Evolutionary conservation across 1,140 invertebrate genomes (phyloP).

Genomic region (Archivesica marissinica): DNA sequence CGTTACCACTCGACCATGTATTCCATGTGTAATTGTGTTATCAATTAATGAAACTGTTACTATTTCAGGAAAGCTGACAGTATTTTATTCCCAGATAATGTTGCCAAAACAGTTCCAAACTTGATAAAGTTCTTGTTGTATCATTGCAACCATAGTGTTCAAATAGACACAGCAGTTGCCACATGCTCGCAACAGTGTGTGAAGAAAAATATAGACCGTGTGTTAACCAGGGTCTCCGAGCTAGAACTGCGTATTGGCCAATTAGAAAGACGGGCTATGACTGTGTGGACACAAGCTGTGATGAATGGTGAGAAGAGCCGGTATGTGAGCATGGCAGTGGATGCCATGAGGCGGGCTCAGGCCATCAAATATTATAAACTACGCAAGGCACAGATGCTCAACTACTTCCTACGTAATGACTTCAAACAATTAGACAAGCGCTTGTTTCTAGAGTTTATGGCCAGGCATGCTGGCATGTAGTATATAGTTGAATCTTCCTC

Average conservation of each 20-base stretch:
- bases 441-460: conserved; percentile 23
- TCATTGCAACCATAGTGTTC: conserved; percentile 46
- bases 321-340: not conserved
- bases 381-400: conserved; percentile 46
- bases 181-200: conserved; percentile 56
- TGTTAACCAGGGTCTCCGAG: conserved; percentile 23
- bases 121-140: conserved; percentile 88
- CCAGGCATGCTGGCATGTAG: conserved; percentile 12
- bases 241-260: not conserved
- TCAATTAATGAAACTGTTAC: no score
- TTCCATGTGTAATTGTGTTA: no score
- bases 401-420: conserved; percentile 39
- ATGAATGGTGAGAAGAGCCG: not conserved
- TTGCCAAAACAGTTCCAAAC: conserved; percentile 88
- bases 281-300: not conserved
- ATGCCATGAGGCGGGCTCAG: not conserved
- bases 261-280: conserved; percentile 26
- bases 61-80: conserved; percentile 89
- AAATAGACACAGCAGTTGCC: conserved; percentile 45
- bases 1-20: no score
- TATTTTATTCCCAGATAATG: conserved; percentile 87
- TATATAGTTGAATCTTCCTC: no score
- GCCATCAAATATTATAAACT: conserved; percentile 25
- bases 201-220: conserved; percentile 35
- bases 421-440: conserved; percentile 40